Evolutionary conservation across 2,797 vertebrate species (phyloP).

Genomic region (Sphenopsis melanotis): DNA sequence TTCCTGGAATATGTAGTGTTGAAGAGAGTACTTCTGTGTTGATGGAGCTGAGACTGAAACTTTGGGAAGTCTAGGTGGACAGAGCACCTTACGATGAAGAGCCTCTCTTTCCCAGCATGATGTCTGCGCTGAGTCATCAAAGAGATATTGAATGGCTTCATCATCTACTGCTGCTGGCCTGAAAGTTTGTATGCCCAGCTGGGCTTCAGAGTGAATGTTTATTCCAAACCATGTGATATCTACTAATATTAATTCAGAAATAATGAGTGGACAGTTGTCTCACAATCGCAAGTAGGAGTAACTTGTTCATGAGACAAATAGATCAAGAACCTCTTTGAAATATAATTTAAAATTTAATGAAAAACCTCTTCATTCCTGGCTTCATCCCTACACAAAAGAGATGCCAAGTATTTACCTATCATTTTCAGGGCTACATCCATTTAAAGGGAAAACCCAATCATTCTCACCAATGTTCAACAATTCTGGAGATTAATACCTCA

Average conservation of each 20-base stretch:
- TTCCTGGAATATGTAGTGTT: not conserved
- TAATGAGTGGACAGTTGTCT: not conserved
- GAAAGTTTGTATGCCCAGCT: not conserved
- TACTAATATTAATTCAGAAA: not conserved
- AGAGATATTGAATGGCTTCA: not conserved
- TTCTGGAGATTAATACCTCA: not conserved
- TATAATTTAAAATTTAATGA: not conserved
- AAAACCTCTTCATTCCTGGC: not conserved
- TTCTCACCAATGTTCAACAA: not conserved
- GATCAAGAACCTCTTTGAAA: not conserved
- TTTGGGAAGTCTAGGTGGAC: not conserved
- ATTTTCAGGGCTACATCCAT: not conserved
- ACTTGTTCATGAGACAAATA: not conserved
- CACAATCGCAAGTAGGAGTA: not conserved
- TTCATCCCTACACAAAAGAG: not conserved
- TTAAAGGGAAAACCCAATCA: not conserved
- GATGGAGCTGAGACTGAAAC: not conserved
- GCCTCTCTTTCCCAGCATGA: not conserved
- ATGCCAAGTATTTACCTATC: not conserved
- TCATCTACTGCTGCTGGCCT: not conserved
- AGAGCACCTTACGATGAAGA: not conserved
- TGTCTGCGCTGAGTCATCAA: not conserved
- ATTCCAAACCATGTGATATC: not conserved
- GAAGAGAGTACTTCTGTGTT: not conserved
- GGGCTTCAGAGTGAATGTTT: not conserved